phyloP scores from a whole-genome alignment of 2,113 vertebrate genomes.

The Gobiocypris rarus region DNA sequence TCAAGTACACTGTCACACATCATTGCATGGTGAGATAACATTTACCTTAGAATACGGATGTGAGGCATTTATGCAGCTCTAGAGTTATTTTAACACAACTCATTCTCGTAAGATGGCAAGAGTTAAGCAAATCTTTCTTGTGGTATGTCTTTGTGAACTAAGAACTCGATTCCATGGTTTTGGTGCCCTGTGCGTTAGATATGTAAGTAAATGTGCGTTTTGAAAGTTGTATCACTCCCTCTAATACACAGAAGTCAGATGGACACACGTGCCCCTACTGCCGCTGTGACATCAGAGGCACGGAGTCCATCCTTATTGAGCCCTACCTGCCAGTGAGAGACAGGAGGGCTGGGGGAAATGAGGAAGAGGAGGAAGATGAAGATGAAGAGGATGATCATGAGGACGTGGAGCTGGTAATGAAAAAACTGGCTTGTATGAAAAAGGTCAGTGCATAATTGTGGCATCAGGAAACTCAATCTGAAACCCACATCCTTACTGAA shows the following conservation, averaged over 20 bases:
- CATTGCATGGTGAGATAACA: constrained; percentile 1
- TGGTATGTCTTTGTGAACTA: not conserved
- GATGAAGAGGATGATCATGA: constrained; percentile 75
- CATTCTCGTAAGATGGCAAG: not conserved
- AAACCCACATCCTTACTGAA: not conserved
- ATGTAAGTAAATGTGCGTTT: not conserved
- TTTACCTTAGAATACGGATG: constrained; percentile 19
- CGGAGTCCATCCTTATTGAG: constrained; percentile 72
- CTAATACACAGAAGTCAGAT: constrained; percentile 74
- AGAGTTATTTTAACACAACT: not conserved
- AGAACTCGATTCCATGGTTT: not conserved
- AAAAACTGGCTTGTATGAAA: constrained; percentile 70
- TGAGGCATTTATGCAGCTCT: constrained; percentile 14
- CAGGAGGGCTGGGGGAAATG: not conserved
- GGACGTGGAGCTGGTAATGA: constrained; percentile 75
- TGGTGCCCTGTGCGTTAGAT: not conserved
- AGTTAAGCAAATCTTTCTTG: not conserved
- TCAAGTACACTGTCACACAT: constrained; percentile 14
- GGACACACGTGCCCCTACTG: constrained; percentile 87
- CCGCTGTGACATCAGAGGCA: constrained; percentile 82
- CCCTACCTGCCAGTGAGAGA: constrained; percentile 50
- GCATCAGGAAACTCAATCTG: not conserved
- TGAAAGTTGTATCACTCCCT: not conserved
- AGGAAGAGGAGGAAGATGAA: constrained; percentile 21
- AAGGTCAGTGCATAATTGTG: constrained; percentile 56